phyloP scores from a whole-genome alignment of 2,113 vertebrate species.

The Sminthopsis crassicaudata region DNA sequence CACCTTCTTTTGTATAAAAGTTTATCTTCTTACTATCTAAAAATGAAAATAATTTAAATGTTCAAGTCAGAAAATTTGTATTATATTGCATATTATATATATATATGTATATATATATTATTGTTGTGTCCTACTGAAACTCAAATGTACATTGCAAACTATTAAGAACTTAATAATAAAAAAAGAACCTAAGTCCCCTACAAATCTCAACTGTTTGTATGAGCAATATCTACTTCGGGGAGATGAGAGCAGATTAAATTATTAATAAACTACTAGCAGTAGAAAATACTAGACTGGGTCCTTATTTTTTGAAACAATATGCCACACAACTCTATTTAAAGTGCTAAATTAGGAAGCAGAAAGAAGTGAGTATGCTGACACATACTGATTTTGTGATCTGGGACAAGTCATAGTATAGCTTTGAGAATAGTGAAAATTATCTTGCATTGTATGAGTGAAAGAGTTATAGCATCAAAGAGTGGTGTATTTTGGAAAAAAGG shows the following conservation, averaged over 20 bases:
- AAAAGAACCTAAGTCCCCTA: not conserved
- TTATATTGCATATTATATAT: no score
- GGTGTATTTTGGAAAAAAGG: not conserved
- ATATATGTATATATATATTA: not conserved
- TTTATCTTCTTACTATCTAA: not conserved
- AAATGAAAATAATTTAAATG: not conserved
- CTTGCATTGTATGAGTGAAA: slow-evolving; percentile 19
- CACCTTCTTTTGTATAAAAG: no score
- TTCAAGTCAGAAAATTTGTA: not conserved
- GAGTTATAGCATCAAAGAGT: slow-evolving; percentile 16
- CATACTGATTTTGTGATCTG: not conserved
- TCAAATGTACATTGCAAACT: not conserved
- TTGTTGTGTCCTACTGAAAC: not conserved
- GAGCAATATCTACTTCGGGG: not conserved
- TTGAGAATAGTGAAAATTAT: slow-evolving; percentile 56
- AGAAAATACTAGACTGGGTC: not conserved
- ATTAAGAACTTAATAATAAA: not conserved
- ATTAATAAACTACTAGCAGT: not conserved
- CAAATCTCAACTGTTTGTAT: not conserved
- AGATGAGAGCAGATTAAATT: not conserved
- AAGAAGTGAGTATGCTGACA: not conserved
- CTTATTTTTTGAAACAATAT: not conserved
- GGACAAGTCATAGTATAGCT: slow-evolving; percentile 47
- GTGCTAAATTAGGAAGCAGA: not conserved
- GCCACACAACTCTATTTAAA: not conserved